Evolutionary conservation across 2,113 vertebrate species (phyloP).

Genomic region (Zosterops lateralis): DNA sequence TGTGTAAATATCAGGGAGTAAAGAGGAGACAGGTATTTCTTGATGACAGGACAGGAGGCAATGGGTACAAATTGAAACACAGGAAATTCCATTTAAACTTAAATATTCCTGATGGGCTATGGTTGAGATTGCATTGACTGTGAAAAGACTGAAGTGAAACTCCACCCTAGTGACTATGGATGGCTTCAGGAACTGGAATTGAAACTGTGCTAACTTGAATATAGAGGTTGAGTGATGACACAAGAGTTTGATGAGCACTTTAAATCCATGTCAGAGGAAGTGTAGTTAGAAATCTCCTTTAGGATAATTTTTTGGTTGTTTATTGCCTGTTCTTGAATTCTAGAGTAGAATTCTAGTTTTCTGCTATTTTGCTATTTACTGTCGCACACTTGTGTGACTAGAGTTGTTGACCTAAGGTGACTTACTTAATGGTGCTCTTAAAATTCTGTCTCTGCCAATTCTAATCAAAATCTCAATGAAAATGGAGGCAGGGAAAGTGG

Average conservation of each 20-base stretch:
- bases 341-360: not conserved
- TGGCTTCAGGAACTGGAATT: not conserved
- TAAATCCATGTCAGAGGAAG: not conserved
- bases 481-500: not conserved
- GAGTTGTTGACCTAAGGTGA: not conserved
- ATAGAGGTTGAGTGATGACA: not conserved
- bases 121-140: not conserved
- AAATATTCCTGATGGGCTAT: not conserved
- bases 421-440: not conserved
- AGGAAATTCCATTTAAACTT: not conserved
- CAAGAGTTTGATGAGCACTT: not conserved
- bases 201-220: not conserved
- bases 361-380: not conserved
- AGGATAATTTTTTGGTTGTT: not conserved
- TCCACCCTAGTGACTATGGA: not conserved
- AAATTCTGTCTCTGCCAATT: not conserved
- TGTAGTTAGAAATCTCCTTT: not conserved
- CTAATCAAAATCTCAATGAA: not conserved
- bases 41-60: not conserved
- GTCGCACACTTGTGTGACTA: not conserved
- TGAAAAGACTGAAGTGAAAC: not conserved
- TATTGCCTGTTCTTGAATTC: not conserved
- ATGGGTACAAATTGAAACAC: not conserved
- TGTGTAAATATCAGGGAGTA: not conserved
- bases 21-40: not conserved